A percentile compares a stretch with the other conserved stretches of the same genome.
Conservation (phyloP, 2,888 invertebrate genomes). For the Colletes collaris region DNA sequence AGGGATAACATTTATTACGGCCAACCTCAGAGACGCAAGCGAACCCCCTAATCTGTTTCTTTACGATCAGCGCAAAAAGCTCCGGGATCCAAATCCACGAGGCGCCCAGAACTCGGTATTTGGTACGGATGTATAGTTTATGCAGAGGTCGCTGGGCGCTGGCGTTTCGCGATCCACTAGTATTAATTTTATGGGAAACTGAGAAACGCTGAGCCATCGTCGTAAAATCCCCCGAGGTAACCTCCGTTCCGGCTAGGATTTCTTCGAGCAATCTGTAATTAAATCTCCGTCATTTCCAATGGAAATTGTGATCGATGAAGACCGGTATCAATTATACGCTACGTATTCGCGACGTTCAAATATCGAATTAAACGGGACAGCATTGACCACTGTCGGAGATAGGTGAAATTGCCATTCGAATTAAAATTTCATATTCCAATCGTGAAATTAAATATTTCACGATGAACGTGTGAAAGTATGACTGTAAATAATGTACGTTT, state of each 20-base stretch:
- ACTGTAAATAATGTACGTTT: too few relatives aligned
- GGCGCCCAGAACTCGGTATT: too few relatives aligned
- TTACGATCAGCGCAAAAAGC: neutral
- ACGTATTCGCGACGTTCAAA: slow-evolving; percentile 27
- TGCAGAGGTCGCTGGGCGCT: neutral
- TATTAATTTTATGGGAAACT: slow-evolving; percentile 43
- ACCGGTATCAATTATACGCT: slow-evolving; percentile 32
- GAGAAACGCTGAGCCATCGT: slow-evolving; percentile 45
- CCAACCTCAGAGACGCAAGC: neutral
- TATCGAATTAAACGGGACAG: slow-evolving; percentile 29
- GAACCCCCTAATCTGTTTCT: slow-evolving; percentile 27
- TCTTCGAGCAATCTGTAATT: slow-evolving; percentile 55
- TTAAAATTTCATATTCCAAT: too few relatives aligned
- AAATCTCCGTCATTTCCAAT: slow-evolving; percentile 45
- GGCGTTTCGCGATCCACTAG: neutral
- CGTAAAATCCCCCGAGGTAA: slow-evolving; percentile 22
- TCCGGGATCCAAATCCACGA: too few relatives aligned
- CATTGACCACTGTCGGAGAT: neutral
- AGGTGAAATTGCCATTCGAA: slow-evolving; percentile 1
- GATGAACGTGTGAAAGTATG: too few relatives aligned
- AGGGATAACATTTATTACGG: slow-evolving; percentile 23
- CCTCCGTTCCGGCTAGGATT: slow-evolving; percentile 15
- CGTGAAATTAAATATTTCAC: too few relatives aligned
- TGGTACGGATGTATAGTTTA: slow-evolving; percentile 7
- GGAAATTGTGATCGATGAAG: slow-evolving; percentile 37